phyloP scores from a whole-genome alignment of 2,113 vertebrate species.

The Cyanoramphus novaezelandiae region DNA sequence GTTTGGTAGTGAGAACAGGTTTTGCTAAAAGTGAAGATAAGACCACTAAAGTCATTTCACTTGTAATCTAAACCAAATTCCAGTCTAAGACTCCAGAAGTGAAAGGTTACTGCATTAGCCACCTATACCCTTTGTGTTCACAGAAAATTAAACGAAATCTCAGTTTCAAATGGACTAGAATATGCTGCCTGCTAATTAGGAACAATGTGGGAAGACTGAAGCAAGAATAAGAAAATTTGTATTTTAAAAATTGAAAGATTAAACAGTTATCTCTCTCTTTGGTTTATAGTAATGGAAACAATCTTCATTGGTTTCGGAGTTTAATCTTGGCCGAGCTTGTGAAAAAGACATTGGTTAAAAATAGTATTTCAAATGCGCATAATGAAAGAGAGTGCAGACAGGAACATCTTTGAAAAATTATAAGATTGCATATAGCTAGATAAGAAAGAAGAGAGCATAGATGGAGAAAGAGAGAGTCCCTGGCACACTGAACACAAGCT shows the following conservation, averaged over 20 bases:
- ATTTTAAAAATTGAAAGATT: constrained; percentile 51
- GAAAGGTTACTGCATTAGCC: background rate
- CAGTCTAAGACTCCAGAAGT: constrained; percentile 19
- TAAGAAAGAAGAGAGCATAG: background rate
- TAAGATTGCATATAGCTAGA: background rate
- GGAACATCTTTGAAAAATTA: constrained; percentile 10
- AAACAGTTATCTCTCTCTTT: constrained; percentile 47
- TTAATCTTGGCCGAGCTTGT: constrained; percentile 29
- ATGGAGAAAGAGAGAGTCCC: background rate
- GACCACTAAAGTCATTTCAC: constrained; percentile 7
- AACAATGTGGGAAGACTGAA: constrained; percentile 20
- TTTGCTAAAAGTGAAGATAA: constrained; percentile 21
- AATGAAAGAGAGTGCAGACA: background rate
- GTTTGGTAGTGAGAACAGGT: background rate
- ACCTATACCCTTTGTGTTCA: background rate
- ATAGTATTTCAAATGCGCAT: constrained; percentile 12
- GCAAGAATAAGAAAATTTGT: constrained; percentile 44
- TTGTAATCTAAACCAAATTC: constrained; percentile 21
- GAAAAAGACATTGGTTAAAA: constrained; percentile 22
- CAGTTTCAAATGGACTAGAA: constrained; percentile 24
- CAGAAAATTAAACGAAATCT: constrained; percentile 44
- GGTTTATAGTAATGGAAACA: constrained; percentile 25
- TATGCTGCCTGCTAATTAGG: constrained; percentile 24
- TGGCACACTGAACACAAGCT: background rate
- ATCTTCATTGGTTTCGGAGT: constrained; percentile 9